Base-by-base conservation (phyloP, 2,797 vertebrate species). In the Scleropages formosus region DNA sequence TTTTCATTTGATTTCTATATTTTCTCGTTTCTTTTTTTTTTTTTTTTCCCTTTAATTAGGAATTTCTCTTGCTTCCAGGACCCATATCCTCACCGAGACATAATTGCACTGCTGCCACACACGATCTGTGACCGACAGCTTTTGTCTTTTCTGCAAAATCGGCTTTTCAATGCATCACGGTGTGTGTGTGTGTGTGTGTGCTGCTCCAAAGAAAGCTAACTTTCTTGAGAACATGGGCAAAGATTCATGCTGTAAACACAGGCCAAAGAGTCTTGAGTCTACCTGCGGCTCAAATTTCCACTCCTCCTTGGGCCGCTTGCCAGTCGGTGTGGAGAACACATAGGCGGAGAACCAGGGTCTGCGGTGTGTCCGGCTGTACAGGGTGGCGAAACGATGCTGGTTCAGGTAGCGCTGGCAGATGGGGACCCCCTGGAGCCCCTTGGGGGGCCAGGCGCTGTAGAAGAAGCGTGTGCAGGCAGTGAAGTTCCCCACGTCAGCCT, bases 401-500 rank as follows among this genome's bases (percentile, higher is more conserved):
- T 24, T 49, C 65, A 68, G 15, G 65, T 68, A 68, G 20, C n/a
- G 6, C 44, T 49, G 46, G 46, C 65, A 68, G 16, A 49, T 49
- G 10, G 44, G 18, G 18, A 47, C 10, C 20, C 65, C 65, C 20
- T 39, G 39, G 20, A 68, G 9, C 22, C 46, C 44, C 39, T 68
- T 68, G 39, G 83, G 44, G 6, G 67, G 20, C 12, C 8, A 31
- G 22, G 44, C 24, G 18, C 15, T 51, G 24, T 74, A 74, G n/a
- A 74, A 31, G 46, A 64, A 74, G 24, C 31, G 8, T 4, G 60
- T 1, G 61, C 47, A 63, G 11, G 47, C 61, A 24, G 46, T 10
- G 24, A 74, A 74, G 46, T 53, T 61, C 7, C 47, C 72, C 72
- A 65, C 22, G 16, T 74, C 61, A 27, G 61, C 72, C 26, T 47